These are phyloP conservation scores for Actinemys pallida DNA, from an alignment of 2,113 vertebrate species.

Conservation along the genomic window DNA sequence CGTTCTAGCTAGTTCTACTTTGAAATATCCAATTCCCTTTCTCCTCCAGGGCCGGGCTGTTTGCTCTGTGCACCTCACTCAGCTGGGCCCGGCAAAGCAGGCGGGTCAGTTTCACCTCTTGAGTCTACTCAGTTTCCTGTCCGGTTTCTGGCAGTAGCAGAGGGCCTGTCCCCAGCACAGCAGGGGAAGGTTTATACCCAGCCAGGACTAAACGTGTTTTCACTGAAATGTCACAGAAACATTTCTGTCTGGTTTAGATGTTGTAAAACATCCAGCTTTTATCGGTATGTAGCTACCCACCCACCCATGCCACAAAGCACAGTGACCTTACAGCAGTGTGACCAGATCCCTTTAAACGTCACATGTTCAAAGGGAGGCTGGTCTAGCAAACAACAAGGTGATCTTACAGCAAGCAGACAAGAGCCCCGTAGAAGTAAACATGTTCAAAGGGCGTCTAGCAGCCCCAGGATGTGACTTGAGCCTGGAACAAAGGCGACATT, in stretches of 20 bases:
- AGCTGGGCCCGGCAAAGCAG: background rate
- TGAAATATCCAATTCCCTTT: background rate
- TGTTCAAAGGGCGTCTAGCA: background rate
- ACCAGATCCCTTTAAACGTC: background rate
- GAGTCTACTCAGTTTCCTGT: background rate
- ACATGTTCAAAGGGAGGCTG: background rate
- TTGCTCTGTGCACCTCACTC: background rate
- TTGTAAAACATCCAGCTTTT: background rate
- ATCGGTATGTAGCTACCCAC: background rate
- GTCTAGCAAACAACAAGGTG: background rate
- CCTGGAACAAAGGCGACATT: slow-evolving; percentile 13
- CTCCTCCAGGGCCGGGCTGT: background rate
- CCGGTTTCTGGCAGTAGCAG: background rate
- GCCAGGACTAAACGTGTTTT: background rate
- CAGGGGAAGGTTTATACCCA: background rate
- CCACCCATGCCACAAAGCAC: background rate
- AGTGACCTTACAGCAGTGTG: background rate
- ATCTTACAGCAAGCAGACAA: slow-evolving; percentile 55
- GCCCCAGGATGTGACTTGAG: background rate
- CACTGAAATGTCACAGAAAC: background rate
- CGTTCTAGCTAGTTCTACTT: background rate
- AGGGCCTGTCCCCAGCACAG: background rate
- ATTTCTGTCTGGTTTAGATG: background rate
- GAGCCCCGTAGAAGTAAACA: slow-evolving; percentile 57
- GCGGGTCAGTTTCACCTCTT: background rate